Evolutionary conservation across 2,797 vertebrate genomes (phyloP), one percentile per base, ranked within the genome.

Genomic region (Cichlasoma orientale): DNA sequence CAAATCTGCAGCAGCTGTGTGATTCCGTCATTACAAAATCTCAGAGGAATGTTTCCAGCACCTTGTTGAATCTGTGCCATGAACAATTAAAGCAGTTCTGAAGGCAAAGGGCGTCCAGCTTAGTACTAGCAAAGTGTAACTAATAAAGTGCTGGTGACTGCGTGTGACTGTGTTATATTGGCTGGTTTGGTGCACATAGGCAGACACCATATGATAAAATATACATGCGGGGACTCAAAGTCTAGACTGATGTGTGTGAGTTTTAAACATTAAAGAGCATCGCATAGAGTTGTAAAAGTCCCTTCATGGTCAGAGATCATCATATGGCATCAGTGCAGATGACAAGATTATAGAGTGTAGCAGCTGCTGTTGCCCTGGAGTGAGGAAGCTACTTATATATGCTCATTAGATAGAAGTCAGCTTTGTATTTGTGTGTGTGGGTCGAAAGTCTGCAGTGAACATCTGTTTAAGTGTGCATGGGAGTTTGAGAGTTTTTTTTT

Each of bases 341-440:
- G 89, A 88, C 84, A 53, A 25, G 80, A 82, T 85, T 84, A 80
- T 75, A 56, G 36, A 77, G 75, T 2, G 21, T 78, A 82, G 82
- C 89, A 90, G 87, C 89, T 92, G 92, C 82, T 63, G 69, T 74
- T 66, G 69, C 8, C 79, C 66, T 0, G 9, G 25, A 86, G 79
- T 57, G 63, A 58, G 75, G 80, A 71, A 82, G 74, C 74, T 82
- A 72, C 66, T 61, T 77, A 77, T 80, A 78, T 79, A 84, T 4
- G 29, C 78, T 80, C 74, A 73, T 89, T 88, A 84, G 59, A 70
- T 47, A 21, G 52, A 36, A 47, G 29, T 75, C 56, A 77, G 50
- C 75, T 69, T 53, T 79, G 72, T 73, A 77, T 71, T 66, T 66
- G n/a, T 71, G 73, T 79, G 44, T 54, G 41, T 56, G 57, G 16